Conservation (phyloP, 2,888 invertebrate genomes). For the Metallyticus violacea region DNA sequence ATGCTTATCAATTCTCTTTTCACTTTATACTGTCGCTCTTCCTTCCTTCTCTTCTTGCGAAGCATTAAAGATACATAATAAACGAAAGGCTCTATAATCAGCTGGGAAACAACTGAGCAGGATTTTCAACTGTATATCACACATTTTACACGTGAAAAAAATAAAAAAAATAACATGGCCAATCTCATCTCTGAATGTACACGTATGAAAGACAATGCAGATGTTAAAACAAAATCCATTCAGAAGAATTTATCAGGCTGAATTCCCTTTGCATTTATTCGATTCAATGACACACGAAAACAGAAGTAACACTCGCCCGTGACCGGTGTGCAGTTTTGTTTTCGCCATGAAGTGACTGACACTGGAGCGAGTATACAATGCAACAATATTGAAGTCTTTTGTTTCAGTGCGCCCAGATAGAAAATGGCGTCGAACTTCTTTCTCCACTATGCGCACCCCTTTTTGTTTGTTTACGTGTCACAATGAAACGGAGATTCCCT, state of each 20-base stretch:
- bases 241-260: neutral
- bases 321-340: neutral
- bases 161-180: too few species aligned
- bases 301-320: neutral
- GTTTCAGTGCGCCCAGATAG: neutral
- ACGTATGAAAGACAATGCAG: neutral
- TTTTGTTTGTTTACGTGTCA: neutral
- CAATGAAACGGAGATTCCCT: neutral
- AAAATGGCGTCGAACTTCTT: neutral
- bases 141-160: too few species aligned
- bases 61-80: too few species aligned
- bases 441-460: neutral
- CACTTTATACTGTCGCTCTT: too few species aligned
- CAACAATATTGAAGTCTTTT: neutral
- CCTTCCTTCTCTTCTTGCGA: too few species aligned
- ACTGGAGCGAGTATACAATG: neutral
- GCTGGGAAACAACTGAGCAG: too few species aligned
- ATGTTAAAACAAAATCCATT: neutral
- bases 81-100: too few species aligned
- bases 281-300: neutral
- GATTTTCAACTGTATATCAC: too few species aligned
- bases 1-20: too few species aligned
- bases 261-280: neutral
- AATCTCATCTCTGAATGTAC: neutral
- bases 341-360: too few species aligned